Evolutionary conservation across 2,797 vertebrate species (phyloP), one percentile per base, ranked within the genome.

Genomic region (Mionectes olivaceus): DNA sequence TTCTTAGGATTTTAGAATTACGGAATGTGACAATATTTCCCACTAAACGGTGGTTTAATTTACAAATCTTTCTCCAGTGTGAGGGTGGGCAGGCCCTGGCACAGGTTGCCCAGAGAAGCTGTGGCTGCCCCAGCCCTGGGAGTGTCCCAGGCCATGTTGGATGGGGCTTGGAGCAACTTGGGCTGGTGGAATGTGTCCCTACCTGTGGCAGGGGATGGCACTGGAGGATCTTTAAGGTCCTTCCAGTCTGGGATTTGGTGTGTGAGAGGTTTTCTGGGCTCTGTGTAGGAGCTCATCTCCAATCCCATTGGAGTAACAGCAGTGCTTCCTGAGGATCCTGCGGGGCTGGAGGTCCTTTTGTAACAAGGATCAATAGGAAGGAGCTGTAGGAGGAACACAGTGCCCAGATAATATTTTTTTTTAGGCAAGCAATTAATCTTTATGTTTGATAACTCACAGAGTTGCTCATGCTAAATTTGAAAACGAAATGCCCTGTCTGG

Each of bases 391-490:
- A 53, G 44, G 46, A 81, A 46, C 50, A 44, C 44, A 6, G 39
- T 57, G 71, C 67, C 35, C 53, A 24, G 39, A 35, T 27, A 27
- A 9, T 43, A 23, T 77, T 59, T 37, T 59, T 37, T 39, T 33
- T 67, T 81, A 63, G 60, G 81, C 11, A 46, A 79, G 49, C 73
- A 86, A 22, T 69, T 89, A 61, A 55, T 32, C 59, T 73, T 53
- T 30, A 7, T 44, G 13, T 65, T 81, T 49, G 56, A 18, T 83
- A 93, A 82, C 44, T 78, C 57, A 43, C 7, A 25, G 52, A 90
- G 43, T 35, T 49, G 80, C 82, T 88, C 78, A 44, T 32, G 57
- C 76, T 90, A 75, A 61, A 88, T 82, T 50, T 44, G 76, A 49
- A 81, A 82, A 53, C 70, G 13, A 84, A 85, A 78, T 82, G 75